Base-by-base conservation (phyloP, 2,797 vertebrate genomes). In the Halcyon chelicuti region DNA sequence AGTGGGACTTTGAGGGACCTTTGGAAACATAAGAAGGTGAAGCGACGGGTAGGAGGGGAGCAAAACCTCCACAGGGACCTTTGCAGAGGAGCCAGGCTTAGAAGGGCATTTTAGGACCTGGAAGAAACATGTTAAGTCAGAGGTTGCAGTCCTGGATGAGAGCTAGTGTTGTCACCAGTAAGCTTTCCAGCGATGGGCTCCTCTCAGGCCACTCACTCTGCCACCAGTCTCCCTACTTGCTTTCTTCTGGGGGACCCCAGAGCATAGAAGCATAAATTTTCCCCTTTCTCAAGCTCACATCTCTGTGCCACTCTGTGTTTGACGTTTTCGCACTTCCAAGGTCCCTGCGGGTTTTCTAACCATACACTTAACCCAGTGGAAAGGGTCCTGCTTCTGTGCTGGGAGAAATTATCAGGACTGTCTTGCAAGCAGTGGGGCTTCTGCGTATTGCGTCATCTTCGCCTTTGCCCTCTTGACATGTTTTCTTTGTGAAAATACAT, bases 341-440 rank as follows among this genome's bases (percentile, higher is more conserved):
- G 58, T 42, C 21, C n/a, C 74, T 1, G 1, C 0, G 8, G 58
- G 42, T 75, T 73, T 94, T 81, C 67, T 79, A 72, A 68, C 31
- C 8, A 1, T 22, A 10, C 22, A 4, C 23, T 86, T 85, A 65
- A 75, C 29, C n/a, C 71, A 70, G 39, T 22, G 58, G 67, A 94
- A 94, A 70, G 19, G 28, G 35, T 46, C 28, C 28, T 23, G 63
- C 51, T 55, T 89, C 55, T 44, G 47, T 60, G 55, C 63, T 60
- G 63, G 60, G 42, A 67, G 65, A 47, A 91, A 92, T 92, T 44
- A 94, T 42, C 74, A 76, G 67, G 35, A 21, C 28, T 87, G 62
- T 31, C 54, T 84, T 1, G 6, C 18, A 39, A 28, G 58, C 88
- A 62, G 66, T 0, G 0, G 72, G 63, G 39, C 42, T 81, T 20